Base-by-base conservation (phyloP, 2,797 vertebrate genomes). In the Jordanella pulchra region DNA sequence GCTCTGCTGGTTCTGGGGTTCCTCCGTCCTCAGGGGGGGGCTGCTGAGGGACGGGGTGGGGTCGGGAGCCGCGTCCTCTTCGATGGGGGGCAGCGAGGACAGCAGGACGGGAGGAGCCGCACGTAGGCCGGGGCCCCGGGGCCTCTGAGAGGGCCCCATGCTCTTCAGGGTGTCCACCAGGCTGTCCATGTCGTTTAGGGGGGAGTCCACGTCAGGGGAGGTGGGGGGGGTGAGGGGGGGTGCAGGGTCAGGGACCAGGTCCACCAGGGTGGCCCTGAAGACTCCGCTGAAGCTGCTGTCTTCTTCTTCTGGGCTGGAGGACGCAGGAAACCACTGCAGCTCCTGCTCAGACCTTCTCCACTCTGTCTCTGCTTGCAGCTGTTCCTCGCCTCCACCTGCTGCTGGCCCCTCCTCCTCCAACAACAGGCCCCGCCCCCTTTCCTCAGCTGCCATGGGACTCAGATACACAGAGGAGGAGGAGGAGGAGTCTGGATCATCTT, bases 121-220 rank as follows among this genome's bases (percentile, higher is more conserved):
- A 0, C 95, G 94, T 0, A 15, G 10, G 25, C 47, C 32, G 0
- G 88, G 65, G 50, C 75, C 75, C 66, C 95, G 93, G 0, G 80
- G 92, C 69, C 93, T 96, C 75, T 95, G 80, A 0, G 96, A 89
- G n/a, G 95, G 93, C 3, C 95, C 95, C 95, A 99, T 96, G 90
- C 83, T 96, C 74, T 95, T 95, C 35, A 99, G 91, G 0, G 96
- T 97, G 74, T 97, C 97, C 86, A 96, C 92, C 0, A 98, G 94
- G 32, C 73, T 93, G 42, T 98, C 96, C 95, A 99, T 96, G 63
- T 99, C 96, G 23, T 88, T 89, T 75, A 45, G 42, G 63, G 86
- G 80, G 39, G 91, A 88, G 47, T 94, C 93, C 0, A 76, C 72
- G 28, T 95, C 95, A 0, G 94, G 94, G 42, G 89, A 74, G 28